Evolutionary conservation across 2,113 vertebrate species (phyloP).

Genomic region (Desmodus rotundus): DNA sequence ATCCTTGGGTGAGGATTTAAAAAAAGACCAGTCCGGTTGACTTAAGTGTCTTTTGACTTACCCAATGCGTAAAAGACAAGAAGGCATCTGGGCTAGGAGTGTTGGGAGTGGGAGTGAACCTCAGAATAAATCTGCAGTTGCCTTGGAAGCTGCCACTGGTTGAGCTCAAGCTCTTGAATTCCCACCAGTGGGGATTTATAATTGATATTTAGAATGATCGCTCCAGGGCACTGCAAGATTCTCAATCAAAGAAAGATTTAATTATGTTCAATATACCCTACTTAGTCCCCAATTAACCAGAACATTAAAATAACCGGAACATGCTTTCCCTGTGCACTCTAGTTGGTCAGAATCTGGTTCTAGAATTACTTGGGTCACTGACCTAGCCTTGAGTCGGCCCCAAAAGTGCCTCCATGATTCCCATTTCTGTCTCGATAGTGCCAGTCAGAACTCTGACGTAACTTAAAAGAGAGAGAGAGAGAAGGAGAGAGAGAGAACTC

Average conservation of each 20-base stretch:
- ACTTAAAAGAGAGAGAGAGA: too few relatives aligned
- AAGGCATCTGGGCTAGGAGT: background rate
- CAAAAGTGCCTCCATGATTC: background rate
- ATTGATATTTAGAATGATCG: slow-evolving; percentile 46
- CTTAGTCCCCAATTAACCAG: slow-evolving; percentile 46
- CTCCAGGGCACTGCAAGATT: slow-evolving; percentile 2
- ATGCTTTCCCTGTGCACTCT: background rate
- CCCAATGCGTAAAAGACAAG: background rate
- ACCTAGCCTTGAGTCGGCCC: background rate
- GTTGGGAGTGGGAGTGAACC: too few relatives aligned
- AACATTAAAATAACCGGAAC: background rate
- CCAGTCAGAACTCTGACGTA: background rate
- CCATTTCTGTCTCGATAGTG: background rate
- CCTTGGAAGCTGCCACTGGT: background rate
- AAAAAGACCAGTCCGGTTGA: background rate
- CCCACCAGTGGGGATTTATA: background rate
- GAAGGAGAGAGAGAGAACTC: too few relatives aligned
- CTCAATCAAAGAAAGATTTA: slow-evolving; percentile 55
- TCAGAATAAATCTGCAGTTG: background rate
- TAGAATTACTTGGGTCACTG: background rate
- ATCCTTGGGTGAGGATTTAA: too few relatives aligned
- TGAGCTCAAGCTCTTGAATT: background rate
- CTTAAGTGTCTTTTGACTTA: background rate
- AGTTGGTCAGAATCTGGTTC: background rate
- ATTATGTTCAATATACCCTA: slow-evolving; percentile 38